These are phyloP conservation scores for Thumatha senex DNA, from an alignment of 2,888 invertebrate species.

Conservation along the genomic window DNA sequence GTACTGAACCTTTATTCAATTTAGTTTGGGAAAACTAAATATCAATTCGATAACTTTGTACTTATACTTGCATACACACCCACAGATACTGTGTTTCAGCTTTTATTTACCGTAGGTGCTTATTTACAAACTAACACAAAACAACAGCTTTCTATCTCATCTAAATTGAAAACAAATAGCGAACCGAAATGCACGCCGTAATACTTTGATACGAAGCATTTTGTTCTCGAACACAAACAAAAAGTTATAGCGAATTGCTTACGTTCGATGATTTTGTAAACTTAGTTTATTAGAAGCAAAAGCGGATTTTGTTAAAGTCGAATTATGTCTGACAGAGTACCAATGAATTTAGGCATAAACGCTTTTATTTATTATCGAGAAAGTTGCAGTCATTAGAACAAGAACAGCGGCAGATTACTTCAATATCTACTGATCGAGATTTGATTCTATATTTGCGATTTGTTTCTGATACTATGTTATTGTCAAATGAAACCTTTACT, in stretches of 20 bases:
- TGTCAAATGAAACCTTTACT: too few relatives aligned
- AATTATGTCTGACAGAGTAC: conserved; percentile 37
- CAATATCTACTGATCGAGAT: neutral
- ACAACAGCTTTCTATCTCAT: neutral
- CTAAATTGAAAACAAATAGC: conserved; percentile 1
- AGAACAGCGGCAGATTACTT: neutral
- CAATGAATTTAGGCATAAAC: conserved; percentile 22
- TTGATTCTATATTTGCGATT: too few relatives aligned
- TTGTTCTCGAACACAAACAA: conserved; percentile 27
- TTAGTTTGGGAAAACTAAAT: too few relatives aligned
- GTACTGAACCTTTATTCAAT: too few relatives aligned
- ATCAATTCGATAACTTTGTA: too few relatives aligned
- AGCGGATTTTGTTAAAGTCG: conserved; percentile 37
- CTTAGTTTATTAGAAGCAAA: conserved; percentile 36
- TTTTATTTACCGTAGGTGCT: neutral
- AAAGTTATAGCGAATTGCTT: conserved; percentile 43
- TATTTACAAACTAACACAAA: neutral
- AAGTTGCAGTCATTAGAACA: conserved; percentile 6
- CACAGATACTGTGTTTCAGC: neutral
- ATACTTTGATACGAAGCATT: conserved; percentile 2
- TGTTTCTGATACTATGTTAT: too few relatives aligned
- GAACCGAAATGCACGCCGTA: neutral
- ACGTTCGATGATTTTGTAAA: conserved; percentile 21
- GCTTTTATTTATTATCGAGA: conserved; percentile 19
- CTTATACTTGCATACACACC: too few relatives aligned